Evolutionary conservation across 2,797 vertebrate genomes (phyloP).

Genomic region (Silurus aristotelis): DNA sequence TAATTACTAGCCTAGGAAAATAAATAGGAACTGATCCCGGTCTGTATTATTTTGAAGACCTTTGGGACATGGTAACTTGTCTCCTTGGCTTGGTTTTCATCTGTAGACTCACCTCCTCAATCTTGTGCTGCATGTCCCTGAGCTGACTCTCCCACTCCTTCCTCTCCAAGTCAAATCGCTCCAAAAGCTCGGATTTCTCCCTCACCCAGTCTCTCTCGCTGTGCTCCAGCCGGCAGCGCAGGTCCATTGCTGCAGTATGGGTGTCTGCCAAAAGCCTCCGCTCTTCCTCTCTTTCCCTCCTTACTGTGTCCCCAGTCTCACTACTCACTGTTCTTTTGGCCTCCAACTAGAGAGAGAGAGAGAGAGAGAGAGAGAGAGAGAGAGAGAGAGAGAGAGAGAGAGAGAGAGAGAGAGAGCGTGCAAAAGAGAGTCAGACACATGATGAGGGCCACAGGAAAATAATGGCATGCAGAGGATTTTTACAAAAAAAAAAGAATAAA

Average conservation of each 20-base stretch:
- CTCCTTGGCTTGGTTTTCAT: conserved; percentile 41
- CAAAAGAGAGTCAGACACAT: conserved; percentile 1
- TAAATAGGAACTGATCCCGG: not conserved
- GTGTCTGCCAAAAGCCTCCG: conserved; percentile 75
- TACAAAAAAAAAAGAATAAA: conserved; percentile 19
- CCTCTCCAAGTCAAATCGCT: conserved; percentile 91
- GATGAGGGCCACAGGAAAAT: conserved; percentile 16
- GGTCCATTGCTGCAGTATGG: conserved; percentile 83
- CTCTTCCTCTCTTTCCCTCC: conserved; percentile 76
- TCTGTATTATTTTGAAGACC: conserved; percentile 15
- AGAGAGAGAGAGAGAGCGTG: conserved; percentile 15
- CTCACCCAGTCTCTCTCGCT: conserved; percentile 85
- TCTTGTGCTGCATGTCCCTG: conserved; percentile 94
- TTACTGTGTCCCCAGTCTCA: conserved; percentile 67
- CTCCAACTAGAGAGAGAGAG: conserved; percentile 68
- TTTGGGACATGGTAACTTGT: conserved; percentile 17
- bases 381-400: conserved; percentile 44
- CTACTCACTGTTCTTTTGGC: conserved; percentile 65
- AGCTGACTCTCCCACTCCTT: conserved; percentile 96
- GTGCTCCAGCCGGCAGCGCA: conserved; percentile 82
- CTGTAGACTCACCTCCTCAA: conserved; percentile 85
- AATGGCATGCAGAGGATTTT: conserved; percentile 15
- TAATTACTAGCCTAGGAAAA: conserved; percentile 13
- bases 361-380: conserved; percentile 14
- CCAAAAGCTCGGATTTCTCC: conserved; percentile 90